These are phyloP conservation scores for Smutsia temminckii DNA, from an alignment of 2,797 vertebrate genomes.

Conservation along the genomic window DNA sequence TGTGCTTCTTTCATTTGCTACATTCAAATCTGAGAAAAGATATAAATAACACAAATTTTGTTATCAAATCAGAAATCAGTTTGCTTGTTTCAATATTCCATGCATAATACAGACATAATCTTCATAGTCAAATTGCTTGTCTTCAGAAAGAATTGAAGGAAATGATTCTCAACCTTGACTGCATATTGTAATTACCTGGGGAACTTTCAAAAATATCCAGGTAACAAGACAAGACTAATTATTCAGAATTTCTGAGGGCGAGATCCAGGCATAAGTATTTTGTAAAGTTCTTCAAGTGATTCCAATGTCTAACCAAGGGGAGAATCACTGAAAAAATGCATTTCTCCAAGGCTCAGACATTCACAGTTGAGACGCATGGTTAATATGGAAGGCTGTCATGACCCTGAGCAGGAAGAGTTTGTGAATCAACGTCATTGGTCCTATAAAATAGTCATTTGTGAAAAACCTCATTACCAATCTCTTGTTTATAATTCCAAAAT, in stretches of 20 bases:
- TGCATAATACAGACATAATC: neutral
- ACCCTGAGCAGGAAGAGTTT: neutral
- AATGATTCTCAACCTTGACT: neutral
- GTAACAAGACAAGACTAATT: neutral
- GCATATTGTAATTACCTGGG: neutral
- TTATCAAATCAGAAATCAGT: neutral
- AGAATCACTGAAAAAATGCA: neutral
- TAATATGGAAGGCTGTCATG: neutral
- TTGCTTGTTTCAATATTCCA: neutral
- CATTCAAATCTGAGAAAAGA: neutral
- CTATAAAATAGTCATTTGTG: constrained; percentile 49
- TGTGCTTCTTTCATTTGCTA: neutral
- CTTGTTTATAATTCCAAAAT: constrained; percentile 15
- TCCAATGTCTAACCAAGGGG: neutral
- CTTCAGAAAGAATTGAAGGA: neutral
- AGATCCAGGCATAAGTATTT: neutral
- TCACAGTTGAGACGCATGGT: neutral
- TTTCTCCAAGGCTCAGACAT: neutral
- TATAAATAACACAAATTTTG: neutral
- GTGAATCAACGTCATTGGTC: neutral
- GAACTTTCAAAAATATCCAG: neutral
- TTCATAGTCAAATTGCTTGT: neutral
- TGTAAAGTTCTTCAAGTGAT: neutral
- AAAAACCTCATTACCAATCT: constrained; percentile 26
- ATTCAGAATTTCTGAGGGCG: neutral